phyloP scores from a whole-genome alignment of 2,113 vertebrate genomes.

The Megaceryle maxima region DNA sequence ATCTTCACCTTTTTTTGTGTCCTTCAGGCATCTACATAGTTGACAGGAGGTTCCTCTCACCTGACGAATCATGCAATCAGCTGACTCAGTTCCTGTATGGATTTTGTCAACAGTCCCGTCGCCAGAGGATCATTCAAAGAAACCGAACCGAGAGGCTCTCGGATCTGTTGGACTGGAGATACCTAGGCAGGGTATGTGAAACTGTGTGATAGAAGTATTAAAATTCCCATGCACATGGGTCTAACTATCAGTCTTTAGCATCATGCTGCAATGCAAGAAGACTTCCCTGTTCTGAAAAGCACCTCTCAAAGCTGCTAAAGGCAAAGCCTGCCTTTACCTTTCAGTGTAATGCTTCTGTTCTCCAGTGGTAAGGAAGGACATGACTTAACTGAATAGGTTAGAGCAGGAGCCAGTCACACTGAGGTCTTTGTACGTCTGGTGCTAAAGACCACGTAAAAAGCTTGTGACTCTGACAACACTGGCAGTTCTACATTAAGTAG shows the following conservation, averaged over 20 bases:
- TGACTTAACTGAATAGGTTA: neutral
- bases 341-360: neutral
- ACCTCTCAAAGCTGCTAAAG: neutral
- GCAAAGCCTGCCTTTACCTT: neutral
- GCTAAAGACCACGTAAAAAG: neutral
- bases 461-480: neutral
- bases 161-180: conserved; percentile 94
- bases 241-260: neutral
- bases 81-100: conserved; percentile 93
- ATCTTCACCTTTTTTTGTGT: neutral
- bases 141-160: conserved; percentile 94
- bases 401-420: neutral
- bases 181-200: conserved; percentile 87
- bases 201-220: neutral
- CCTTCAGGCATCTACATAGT: conserved; percentile 92
- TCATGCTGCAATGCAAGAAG: neutral
- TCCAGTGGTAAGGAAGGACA: neutral
- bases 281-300: neutral
- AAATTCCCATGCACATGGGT: neutral
- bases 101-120: conserved; percentile 94
- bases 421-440: neutral
- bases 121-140: conserved; percentile 94
- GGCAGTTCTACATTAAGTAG: neutral
- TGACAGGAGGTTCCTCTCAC: conserved; percentile 89
- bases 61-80: conserved; percentile 94